Base-by-base conservation (phyloP, 2,113 vertebrate species). In the Oceanites oceanicus region DNA sequence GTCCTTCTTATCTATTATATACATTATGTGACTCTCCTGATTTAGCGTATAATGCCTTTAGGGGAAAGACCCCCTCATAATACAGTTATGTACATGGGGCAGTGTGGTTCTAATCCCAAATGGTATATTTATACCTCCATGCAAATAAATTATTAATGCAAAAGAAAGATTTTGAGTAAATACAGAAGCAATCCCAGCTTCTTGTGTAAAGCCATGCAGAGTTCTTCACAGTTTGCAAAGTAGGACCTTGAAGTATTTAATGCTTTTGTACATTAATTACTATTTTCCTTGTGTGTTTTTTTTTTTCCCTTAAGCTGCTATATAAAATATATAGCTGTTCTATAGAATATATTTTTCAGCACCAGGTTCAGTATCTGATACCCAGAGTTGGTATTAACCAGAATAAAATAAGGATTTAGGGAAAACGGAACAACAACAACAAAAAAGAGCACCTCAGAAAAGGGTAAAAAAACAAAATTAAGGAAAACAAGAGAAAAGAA, bases 61-160 rank as follows among this genome's bases (percentile, higher is more conserved):
- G 20, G n/a, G 18, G 16, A 74, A 38, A 55, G 34, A 62, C 3
- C 0, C 8, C 18, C 29, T 82, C 45, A 40, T 45, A 66, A 45
- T 13, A 55, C 3, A 18, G 4, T 2, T 27, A 49, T 7, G 11
- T 30, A 17, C 1, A 25, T 19, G 8, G 34, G 4, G 6, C 20
- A 53, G 10, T 30, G 25, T 22, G 19, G 9, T 65, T 92, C 68
- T 81, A 82, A 72, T 68, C 11, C 62, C 66, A 68, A 74, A 45
- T 9, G 26, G 2, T 55, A 23, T 29, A 34, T 83, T 84, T 74
- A 63, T 73, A 84, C 4, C 6, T 81, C 29, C 25, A 18, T 68
- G 14, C 3, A 94, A 90, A 72, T 9, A 59, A 78, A 34, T 40
- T 67, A 52, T 10, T 81, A 52, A 75, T 20, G 8, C 6, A 45